Evolutionary conservation across 2,113 vertebrate species (phyloP), one percentile per base, ranked within the genome.

Genomic region (Phaethornis superciliosus): DNA sequence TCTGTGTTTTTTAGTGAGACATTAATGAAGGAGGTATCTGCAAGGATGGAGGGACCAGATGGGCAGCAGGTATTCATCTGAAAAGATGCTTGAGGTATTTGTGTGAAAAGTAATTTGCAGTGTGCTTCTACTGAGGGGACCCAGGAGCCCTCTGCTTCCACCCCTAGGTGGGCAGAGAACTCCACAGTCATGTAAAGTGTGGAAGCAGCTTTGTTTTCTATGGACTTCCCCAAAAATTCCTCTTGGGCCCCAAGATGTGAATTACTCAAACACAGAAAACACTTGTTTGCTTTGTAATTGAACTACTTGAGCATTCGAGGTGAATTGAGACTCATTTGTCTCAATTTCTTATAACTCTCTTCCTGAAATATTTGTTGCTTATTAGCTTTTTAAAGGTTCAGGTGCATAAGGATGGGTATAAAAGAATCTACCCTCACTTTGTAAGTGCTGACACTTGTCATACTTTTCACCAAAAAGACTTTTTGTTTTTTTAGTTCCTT

Each of bases 81-180:
- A 37, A 68, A 27, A 89, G 18, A 24, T 44, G 28, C 11, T 84
- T 44, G 15, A 22, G 7, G 42, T 13, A 8, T 40, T 51, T 11
- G 5, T 33, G 55, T 69, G 67, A 76, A 92, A 92, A 88, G 22
- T 9, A 75, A 37, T 10, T 46, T 4, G 11, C 6, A 27, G 2
- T 0, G 1, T 35, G 16, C 7, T 65, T 26, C 42, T 72, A 58
- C 52, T 33, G 49, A 52, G 15, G 21, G 9, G 24, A 55, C 18
- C 11, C 51, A 55, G 62, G 60, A 63, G 7, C 17, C 19, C 54
- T 84, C 37, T 59, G 37, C 15, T 69, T 49, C 35, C 49, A 76
- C 12, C 17, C 69, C 1, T 8, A 15, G 14, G 42, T 0, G 0
- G 60, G 22, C 0, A 0, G 2, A 28, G 27, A n/a, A 46, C 24